Conservation (phyloP, 2,797 vertebrate genomes). For the Leuciscus waleckii region DNA sequence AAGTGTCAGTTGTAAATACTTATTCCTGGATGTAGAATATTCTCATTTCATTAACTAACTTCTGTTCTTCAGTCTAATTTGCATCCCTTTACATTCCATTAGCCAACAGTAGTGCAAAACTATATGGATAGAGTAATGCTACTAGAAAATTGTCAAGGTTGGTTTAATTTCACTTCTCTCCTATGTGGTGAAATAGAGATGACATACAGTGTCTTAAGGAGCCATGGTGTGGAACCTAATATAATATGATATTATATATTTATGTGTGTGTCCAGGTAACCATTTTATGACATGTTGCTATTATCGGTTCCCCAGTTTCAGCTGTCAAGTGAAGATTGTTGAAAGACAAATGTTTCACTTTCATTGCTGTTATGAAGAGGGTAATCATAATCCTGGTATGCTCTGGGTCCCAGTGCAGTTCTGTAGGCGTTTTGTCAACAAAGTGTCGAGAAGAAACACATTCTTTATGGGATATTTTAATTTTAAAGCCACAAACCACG, state of each 20-base stretch:
- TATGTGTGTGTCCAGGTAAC: not conserved
- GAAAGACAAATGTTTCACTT: conserved; percentile 17
- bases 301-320: conserved; percentile 62
- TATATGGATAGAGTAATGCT: not conserved
- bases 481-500: conserved; percentile 1
- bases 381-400: conserved; percentile 8
- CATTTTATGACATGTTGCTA: not conserved
- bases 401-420: not conserved
- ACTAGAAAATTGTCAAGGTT: not conserved
- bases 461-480: conserved; percentile 8
- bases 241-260: not conserved
- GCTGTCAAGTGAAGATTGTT: conserved; percentile 8
- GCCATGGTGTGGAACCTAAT: not conserved
- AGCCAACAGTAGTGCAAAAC: not conserved
- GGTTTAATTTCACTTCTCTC: conserved; percentile 10
- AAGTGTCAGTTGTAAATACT: not conserved
- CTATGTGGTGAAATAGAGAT: not conserved
- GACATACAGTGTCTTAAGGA: not conserved
- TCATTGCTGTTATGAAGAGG: not conserved
- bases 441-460: not conserved
- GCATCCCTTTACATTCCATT: not conserved
- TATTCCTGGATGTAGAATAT: not conserved
- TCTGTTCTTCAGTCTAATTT: not conserved
- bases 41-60: not conserved
- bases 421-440: not conserved